phyloP scores from a whole-genome alignment of 2,113 vertebrate genomes.

The Emydocephalus ijimae region DNA sequence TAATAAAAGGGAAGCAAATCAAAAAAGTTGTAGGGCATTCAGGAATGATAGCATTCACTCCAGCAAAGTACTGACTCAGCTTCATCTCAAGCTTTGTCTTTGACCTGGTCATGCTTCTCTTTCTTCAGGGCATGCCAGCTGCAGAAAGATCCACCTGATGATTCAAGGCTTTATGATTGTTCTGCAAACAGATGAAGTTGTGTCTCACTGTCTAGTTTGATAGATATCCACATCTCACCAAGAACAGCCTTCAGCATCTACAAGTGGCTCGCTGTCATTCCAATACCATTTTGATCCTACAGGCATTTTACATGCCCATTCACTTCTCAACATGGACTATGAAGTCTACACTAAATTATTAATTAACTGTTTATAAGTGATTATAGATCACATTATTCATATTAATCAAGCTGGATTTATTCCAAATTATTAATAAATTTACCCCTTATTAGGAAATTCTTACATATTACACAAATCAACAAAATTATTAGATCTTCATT shows the following conservation, averaged over 20 bases:
- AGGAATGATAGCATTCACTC: neutral
- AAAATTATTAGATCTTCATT: neutral
- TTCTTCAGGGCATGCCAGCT: conserved; percentile 84
- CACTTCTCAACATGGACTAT: neutral
- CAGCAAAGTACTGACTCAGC: neutral
- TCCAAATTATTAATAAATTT: neutral
- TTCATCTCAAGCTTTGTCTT: neutral
- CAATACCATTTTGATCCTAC: conserved; percentile 77
- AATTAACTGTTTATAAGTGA: neutral
- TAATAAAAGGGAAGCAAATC: neutral
- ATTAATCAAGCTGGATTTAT: neutral
- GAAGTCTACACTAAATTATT: neutral
- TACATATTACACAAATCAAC: neutral
- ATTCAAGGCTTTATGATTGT: conserved; percentile 93
- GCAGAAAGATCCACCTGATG: conserved; percentile 89
- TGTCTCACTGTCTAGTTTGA: conserved; percentile 84
- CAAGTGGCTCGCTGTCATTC: conserved; percentile 76
- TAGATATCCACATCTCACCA: conserved; percentile 86
- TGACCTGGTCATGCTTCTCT: conserved; percentile 74
- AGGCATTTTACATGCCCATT: neutral
- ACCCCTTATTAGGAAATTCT: neutral
- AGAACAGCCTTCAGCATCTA: conserved; percentile 88
- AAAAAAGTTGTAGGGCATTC: neutral
- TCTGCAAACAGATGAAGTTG: conserved; percentile 89
- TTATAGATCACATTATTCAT: neutral